Evolutionary conservation across 2,113 vertebrate species (phyloP).

Genomic region (Raja brachyura): DNA sequence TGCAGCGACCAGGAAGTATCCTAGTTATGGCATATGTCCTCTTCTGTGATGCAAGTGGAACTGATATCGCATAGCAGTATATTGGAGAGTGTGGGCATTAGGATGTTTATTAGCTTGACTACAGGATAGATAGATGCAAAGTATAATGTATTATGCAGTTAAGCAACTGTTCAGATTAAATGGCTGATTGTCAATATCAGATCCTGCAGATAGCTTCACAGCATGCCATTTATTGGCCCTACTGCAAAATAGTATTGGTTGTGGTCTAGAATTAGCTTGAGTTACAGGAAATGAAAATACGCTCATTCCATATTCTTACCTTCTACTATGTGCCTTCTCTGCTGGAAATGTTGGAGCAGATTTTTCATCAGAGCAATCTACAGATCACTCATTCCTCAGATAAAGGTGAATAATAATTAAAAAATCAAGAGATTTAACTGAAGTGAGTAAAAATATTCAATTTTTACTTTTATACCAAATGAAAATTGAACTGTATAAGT

Average conservation of each 20-base stretch:
- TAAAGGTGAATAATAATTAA: background rate
- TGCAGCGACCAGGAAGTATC: background rate
- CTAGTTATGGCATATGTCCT: background rate
- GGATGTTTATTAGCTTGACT: background rate
- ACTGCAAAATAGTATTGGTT: background rate
- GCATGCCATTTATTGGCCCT: background rate
- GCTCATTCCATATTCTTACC: constrained; percentile 8
- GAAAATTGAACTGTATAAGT: too few species aligned
- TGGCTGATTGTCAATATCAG: background rate
- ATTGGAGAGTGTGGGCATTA: too few species aligned
- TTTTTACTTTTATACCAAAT: too few species aligned
- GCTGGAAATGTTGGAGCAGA: background rate
- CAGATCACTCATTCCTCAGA: background rate
- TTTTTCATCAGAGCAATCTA: background rate
- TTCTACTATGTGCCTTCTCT: constrained; percentile 5
- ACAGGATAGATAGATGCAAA: background rate
- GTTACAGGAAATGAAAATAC: constrained; percentile 1
- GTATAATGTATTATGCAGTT: background rate
- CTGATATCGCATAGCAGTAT: background rate
- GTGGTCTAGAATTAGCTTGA: background rate
- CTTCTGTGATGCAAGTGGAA: background rate
- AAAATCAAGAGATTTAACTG: background rate
- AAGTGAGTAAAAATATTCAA: too few species aligned
- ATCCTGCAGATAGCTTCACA: background rate
- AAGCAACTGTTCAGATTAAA: background rate